Base-by-base conservation (phyloP, 2,797 vertebrate species). In the Cossypha polioptera region DNA sequence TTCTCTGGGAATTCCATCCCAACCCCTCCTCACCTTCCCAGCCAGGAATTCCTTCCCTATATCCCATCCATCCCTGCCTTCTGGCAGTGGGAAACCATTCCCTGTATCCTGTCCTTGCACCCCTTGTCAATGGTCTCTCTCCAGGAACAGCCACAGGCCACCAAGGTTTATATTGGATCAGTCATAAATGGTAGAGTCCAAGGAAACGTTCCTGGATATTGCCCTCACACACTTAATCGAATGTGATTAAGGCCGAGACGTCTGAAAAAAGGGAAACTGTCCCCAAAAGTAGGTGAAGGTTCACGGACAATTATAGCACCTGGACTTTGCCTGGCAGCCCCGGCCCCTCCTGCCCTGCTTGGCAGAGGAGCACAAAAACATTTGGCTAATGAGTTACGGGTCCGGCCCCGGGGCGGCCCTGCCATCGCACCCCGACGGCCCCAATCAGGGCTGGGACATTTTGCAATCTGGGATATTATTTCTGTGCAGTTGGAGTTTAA, bases 251-350 rank as follows among this genome's bases (percentile, higher is more conserved):
- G 0, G 1, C 36, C 3, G 2, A 48, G 62, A 31, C 1, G 4
- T 35, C 88, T 74, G 54, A 40, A 61, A 73, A 86, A 92, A 71
- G 48, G 94, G 85, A 95, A 93, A 43, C 59, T 17, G 48, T 81
- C 93, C 86, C 51, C 78, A 4, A 33, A 98, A 98, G 58, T 98
- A 73, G 98, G 97, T 91, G 59, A 97, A 82, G 97, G 97, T 96
- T 98, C 96, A 96, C 0, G 48, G 92, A 61, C 86, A 93, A 80
- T 47, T 38, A 7, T 65, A 47, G 85, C 20, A 16, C 76, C 55
- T 17, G 97, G 97, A 98, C 97, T 98, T 98, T 2, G 94, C 16
- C 65, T 88, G 5, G 9, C 58, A 90, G 84, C 73, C 96, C 89
- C 25, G 0, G 86, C 80, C 86, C 40, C 73, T 88, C 79, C 86